Conservation (phyloP, 2,113 vertebrate genomes). For the Lophura nycthemera region DNA sequence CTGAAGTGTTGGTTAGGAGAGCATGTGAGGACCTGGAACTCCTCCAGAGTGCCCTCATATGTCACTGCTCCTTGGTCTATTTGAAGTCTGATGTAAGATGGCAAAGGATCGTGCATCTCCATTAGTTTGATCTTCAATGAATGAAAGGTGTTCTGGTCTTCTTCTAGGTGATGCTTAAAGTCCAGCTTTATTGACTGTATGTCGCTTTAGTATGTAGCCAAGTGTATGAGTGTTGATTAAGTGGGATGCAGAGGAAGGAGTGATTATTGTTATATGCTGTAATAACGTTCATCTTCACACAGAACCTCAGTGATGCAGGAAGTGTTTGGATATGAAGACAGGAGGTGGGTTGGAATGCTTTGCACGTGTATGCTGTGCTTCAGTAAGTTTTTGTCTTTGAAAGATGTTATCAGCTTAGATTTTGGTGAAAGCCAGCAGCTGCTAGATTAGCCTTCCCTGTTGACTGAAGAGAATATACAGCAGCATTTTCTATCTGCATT, state of each 20-base stretch:
- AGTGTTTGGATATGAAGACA: neutral
- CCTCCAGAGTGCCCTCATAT: neutral
- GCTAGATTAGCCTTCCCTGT: neutral
- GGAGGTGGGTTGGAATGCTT: neutral
- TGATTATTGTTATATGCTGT: neutral
- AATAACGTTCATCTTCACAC: neutral
- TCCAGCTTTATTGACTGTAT: neutral
- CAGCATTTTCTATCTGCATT: neutral
- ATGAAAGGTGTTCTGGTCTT: neutral
- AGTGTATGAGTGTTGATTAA: neutral
- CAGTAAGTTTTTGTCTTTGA: neutral
- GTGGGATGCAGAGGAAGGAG: neutral
- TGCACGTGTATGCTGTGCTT: fast-evolving
- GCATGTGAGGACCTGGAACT: neutral
- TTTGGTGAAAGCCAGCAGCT: neutral
- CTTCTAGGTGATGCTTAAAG: neutral
- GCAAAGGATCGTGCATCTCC: neutral
- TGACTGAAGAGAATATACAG: neutral
- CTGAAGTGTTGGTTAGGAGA: neutral
- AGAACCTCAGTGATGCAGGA: neutral
- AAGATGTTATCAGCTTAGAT: neutral
- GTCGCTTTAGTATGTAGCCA: neutral
- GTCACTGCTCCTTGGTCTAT: neutral
- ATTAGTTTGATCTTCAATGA: neutral
- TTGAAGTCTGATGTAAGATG: neutral